Conservation (phyloP, 2,113 vertebrate species). For the Vimba vimba region DNA sequence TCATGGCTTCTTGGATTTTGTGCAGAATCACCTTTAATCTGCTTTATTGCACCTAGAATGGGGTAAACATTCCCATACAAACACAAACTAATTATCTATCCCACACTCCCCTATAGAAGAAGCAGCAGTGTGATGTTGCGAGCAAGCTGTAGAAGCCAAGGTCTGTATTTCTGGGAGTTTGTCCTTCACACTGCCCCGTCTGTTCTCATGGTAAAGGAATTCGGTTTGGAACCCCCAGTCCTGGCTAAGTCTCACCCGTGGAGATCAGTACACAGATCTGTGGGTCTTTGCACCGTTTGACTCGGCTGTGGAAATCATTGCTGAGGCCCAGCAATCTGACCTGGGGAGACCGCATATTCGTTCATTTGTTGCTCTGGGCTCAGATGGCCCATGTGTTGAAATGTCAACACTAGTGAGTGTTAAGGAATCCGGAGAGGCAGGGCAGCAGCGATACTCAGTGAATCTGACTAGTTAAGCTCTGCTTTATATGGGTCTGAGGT, state of each 20-base stretch:
- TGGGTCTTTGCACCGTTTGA: constrained; percentile 25
- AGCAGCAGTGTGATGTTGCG: neutral
- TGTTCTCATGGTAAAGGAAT: constrained; percentile 39
- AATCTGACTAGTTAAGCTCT: constrained; percentile 37
- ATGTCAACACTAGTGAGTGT: constrained; percentile 49
- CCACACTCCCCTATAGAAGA: neutral
- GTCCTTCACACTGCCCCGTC: constrained; percentile 36
- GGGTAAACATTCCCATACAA: constrained; percentile 4
- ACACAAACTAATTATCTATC: neutral
- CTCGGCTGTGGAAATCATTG: constrained; percentile 39
- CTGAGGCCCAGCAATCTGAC: constrained; percentile 25
- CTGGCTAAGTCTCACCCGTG: constrained; percentile 28
- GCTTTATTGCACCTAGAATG: neutral
- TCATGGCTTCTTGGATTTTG: neutral
- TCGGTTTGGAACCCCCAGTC: constrained; percentile 24
- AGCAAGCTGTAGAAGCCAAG: constrained; percentile 1
- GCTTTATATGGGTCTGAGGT: constrained; percentile 55
- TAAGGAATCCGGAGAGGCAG: constrained; percentile 13
- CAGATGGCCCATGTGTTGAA: constrained; percentile 41
- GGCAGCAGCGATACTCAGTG: constrained; percentile 1
- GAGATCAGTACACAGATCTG: constrained; percentile 38
- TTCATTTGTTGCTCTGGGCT: constrained; percentile 29
- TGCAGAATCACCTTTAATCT: neutral
- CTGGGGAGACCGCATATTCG: constrained; percentile 23
- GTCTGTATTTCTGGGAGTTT: constrained; percentile 35